Conservation (phyloP, 1,140 invertebrate genomes). For the Zaprionus nigranus region DNA sequence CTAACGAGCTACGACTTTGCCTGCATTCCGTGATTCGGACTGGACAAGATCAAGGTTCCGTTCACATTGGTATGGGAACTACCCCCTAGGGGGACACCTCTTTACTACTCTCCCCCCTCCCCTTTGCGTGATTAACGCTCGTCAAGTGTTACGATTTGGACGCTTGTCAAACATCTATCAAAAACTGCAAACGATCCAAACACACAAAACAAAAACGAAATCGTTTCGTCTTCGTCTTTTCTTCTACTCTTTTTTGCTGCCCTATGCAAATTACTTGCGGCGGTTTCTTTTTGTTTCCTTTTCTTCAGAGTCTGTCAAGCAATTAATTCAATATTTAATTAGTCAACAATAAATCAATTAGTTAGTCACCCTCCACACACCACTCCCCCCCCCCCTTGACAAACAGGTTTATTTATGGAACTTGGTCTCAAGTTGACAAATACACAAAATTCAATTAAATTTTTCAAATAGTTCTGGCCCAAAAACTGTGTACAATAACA, state of each 20-base stretch:
- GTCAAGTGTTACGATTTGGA: slow-evolving; percentile 40
- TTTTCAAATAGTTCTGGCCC: slow-evolving; percentile 64
- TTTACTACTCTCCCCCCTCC: no score
- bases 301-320: slow-evolving; percentile 53
- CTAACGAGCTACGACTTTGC: slow-evolving; percentile 34
- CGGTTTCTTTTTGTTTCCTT: slow-evolving; percentile 30
- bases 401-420: slow-evolving; percentile 73
- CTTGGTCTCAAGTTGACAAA: slow-evolving; percentile 58
- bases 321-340: slow-evolving; percentile 83
- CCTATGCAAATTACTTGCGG: slow-evolving; percentile 73
- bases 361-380: slow-evolving; percentile 40
- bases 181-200: slow-evolving; percentile 44
- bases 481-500: slow-evolving; percentile 55
- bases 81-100: background rate
- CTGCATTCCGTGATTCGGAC: slow-evolving; percentile 59
- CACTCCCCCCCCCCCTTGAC: background rate
- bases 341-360: slow-evolving; percentile 83
- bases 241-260: slow-evolving; percentile 1
- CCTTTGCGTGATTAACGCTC: slow-evolving; percentile 34
- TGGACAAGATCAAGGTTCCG: slow-evolving; percentile 71
- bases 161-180: slow-evolving; percentile 67
- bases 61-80: slow-evolving; percentile 43
- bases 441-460: slow-evolving; percentile 74
- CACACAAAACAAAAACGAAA: slow-evolving; percentile 9
- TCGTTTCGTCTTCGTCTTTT: slow-evolving; percentile 2